These are phyloP conservation scores for Siphamia tubifer DNA, from an alignment of 2,113 vertebrate species.

Conservation along the genomic window DNA sequence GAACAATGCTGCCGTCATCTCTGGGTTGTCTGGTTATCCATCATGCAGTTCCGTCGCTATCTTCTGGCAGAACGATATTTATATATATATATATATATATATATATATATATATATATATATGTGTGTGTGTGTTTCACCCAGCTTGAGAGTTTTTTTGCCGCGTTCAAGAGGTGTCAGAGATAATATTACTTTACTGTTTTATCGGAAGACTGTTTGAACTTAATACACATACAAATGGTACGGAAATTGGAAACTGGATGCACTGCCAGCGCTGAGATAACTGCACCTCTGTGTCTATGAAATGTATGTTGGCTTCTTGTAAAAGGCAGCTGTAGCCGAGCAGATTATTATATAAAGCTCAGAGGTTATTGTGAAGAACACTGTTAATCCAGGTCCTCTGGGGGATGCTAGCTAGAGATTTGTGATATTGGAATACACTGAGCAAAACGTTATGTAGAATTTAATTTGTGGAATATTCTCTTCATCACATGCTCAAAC, in stretches of 20 bases:
- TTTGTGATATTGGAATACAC: constrained; percentile 8
- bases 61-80: not conserved
- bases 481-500: too few relatives aligned
- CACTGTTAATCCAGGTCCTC: constrained; percentile 21
- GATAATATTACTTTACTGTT: constrained; percentile 34
- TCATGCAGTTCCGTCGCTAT: constrained; percentile 31
- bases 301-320: not conserved
- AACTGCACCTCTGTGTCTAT: not conserved
- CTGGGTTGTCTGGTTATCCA: constrained; percentile 36
- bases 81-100: not conserved
- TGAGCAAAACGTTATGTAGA: constrained; percentile 8
- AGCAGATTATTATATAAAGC: not conserved
- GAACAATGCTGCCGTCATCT: constrained; percentile 54
- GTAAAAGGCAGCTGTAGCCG: not conserved
- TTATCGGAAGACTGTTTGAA: constrained; percentile 41
- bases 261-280: not conserved
- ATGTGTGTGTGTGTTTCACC: not conserved
- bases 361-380: constrained; percentile 5
- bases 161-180: constrained; percentile 14
- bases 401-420: constrained; percentile 1
- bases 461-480: not conserved
- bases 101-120: not conserved
- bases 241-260: constrained; percentile 11
- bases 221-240: constrained; percentile 12
- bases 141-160: not conserved